These are phyloP conservation scores for Anagrus nilaparvatae DNA, from an alignment of 1,140 invertebrate genomes.

Conservation along the genomic window DNA sequence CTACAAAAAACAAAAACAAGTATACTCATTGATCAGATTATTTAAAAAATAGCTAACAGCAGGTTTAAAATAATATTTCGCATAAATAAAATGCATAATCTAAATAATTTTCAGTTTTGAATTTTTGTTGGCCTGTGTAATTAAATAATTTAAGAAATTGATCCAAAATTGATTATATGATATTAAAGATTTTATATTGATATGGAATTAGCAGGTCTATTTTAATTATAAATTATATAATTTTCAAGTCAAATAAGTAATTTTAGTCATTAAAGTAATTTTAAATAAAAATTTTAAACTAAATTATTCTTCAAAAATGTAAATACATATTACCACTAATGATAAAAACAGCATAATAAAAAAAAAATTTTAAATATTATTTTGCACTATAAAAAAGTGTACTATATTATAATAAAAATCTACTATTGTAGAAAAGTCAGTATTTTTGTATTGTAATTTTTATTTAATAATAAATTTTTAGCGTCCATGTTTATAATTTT, in stretches of 20 bases:
- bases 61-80: constrained; percentile 9
- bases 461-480: too few species aligned
- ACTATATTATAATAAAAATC: constrained; percentile 16
- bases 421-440: constrained; percentile 31
- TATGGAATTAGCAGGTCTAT: not conserved
- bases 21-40: too few species aligned
- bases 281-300: constrained; percentile 4
- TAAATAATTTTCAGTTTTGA: constrained; percentile 9
- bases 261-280: constrained; percentile 10
- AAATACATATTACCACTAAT: constrained; percentile 6
- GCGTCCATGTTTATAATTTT: too few species aligned
- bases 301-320: constrained; percentile 4
- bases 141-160: constrained; percentile 11
- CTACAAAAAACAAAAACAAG: too few species aligned
- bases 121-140: constrained; percentile 13
- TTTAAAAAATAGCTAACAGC: too few species aligned
- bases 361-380: constrained; percentile 5
- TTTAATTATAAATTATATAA: constrained; percentile 11
- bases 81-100: constrained; percentile 4
- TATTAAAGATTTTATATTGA: constrained; percentile 10
- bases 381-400: constrained; percentile 7
- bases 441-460: constrained; percentile 32
- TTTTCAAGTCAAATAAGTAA: not conserved
- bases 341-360: constrained; percentile 10
- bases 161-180: constrained; percentile 10